Evolutionary conservation across 2,888 invertebrate genomes (phyloP).

Genomic region (Macrophya annulata): DNA sequence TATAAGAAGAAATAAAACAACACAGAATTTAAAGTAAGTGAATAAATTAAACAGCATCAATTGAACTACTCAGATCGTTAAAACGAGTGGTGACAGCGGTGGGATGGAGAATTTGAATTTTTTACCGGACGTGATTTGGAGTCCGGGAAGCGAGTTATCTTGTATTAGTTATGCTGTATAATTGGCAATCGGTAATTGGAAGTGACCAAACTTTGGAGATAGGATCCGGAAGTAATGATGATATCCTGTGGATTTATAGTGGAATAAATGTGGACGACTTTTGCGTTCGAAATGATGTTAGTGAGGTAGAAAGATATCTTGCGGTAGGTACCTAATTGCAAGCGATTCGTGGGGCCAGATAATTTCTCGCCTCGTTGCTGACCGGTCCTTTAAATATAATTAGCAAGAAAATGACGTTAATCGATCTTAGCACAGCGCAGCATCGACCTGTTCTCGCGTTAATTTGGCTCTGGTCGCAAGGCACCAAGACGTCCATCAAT

Average conservation of each 20-base stretch:
- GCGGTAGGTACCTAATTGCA: constrained; percentile 6
- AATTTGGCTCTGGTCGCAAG: constrained; percentile 22
- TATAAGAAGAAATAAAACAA: background rate
- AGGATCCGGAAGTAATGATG: background rate
- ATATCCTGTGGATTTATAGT: background rate
- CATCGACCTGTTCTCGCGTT: constrained; percentile 29
- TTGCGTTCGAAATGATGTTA: background rate
- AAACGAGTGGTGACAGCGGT: background rate
- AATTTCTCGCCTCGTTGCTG: constrained; percentile 29
- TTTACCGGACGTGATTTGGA: background rate
- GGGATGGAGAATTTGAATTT: background rate
- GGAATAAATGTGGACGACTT: background rate
- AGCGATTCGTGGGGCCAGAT: background rate
- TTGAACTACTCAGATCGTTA: background rate
- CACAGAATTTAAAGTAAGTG: background rate
- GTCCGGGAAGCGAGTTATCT: background rate
- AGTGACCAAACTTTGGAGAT: background rate
- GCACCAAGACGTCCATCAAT: constrained; percentile 35
- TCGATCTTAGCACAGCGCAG: constrained; percentile 1
- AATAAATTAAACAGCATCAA: background rate
- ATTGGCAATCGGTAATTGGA: background rate
- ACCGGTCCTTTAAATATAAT: constrained; percentile 15
- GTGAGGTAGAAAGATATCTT: background rate
- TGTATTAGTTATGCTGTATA: background rate
- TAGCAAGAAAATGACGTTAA: constrained; percentile 28